Evolutionary conservation across 2,113 vertebrate species (phyloP).

Genomic region (Lanius collurio): DNA sequence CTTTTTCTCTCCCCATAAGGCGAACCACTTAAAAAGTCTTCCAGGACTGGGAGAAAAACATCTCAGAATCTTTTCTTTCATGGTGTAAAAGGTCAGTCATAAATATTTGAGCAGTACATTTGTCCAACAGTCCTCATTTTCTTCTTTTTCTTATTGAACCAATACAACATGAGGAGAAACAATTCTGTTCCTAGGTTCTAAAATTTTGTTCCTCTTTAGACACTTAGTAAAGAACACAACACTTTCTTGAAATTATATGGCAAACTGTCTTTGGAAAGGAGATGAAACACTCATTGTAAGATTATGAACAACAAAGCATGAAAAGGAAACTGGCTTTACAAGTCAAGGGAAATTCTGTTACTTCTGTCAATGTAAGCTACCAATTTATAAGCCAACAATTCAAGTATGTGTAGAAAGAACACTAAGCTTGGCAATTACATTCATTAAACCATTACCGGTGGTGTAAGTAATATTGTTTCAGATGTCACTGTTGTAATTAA

Average conservation of each 20-base stretch:
- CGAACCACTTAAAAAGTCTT: background rate
- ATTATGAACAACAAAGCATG: background rate
- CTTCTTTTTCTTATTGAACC: constrained; percentile 37
- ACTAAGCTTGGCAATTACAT: background rate
- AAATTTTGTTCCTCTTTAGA: constrained; percentile 36
- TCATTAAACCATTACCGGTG: background rate
- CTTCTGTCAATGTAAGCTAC: background rate
- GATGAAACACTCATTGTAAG: background rate
- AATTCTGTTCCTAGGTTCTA: constrained; percentile 28
- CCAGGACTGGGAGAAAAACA: background rate
- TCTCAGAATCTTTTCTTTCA: constrained; percentile 19
- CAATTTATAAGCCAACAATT: background rate
- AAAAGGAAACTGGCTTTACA: background rate
- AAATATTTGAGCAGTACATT: background rate
- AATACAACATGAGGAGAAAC: background rate
- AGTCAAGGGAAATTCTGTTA: background rate
- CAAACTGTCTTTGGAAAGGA: constrained; percentile 20
- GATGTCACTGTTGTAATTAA: background rate
- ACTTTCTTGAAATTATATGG: background rate
- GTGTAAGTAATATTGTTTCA: constrained; percentile 1
- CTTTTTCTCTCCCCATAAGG: background rate
- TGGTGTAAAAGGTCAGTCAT: background rate
- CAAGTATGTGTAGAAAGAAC: background rate
- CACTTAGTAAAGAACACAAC: background rate
- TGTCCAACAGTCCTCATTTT: constrained; percentile 21